Conservation (phyloP, 2,797 vertebrate genomes). For the Prunella strophiata region DNA sequence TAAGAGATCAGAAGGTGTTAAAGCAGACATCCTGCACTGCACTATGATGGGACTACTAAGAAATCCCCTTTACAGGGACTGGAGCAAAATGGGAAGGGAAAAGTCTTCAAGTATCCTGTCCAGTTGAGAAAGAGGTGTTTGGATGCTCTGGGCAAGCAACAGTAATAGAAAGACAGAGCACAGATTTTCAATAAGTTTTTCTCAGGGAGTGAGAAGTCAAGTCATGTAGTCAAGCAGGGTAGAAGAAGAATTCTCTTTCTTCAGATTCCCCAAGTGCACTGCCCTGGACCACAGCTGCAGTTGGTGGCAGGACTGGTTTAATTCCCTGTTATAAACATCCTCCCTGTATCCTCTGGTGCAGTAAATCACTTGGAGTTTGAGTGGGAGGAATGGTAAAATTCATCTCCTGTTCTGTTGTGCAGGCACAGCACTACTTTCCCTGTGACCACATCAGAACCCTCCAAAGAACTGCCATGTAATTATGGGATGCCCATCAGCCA, state of each 20-base stretch:
- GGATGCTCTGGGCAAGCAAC: neutral
- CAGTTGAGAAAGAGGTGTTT: neutral
- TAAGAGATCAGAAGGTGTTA: neutral
- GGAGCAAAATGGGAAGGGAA: neutral
- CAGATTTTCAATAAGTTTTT: neutral
- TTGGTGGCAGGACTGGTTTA: neutral
- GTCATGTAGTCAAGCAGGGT: neutral
- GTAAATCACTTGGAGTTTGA: constrained; percentile 21
- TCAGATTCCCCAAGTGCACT: neutral
- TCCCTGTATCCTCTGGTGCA: neutral
- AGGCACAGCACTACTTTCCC: constrained; percentile 21
- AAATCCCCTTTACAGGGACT: neutral
- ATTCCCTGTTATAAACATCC: neutral
- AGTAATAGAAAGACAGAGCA: neutral
- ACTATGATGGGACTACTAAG: neutral
- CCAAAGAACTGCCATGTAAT: neutral
- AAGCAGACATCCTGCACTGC: neutral
- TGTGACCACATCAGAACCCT: neutral
- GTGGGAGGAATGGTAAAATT: constrained; percentile 7
- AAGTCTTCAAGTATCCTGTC: neutral
- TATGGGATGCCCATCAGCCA: neutral
- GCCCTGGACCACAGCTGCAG: neutral
- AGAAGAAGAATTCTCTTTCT: neutral
- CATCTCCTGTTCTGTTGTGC: neutral
- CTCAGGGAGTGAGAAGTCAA: neutral